phyloP scores from a whole-genome alignment of 2,113 vertebrate genomes.

The Symphodus melops region DNA sequence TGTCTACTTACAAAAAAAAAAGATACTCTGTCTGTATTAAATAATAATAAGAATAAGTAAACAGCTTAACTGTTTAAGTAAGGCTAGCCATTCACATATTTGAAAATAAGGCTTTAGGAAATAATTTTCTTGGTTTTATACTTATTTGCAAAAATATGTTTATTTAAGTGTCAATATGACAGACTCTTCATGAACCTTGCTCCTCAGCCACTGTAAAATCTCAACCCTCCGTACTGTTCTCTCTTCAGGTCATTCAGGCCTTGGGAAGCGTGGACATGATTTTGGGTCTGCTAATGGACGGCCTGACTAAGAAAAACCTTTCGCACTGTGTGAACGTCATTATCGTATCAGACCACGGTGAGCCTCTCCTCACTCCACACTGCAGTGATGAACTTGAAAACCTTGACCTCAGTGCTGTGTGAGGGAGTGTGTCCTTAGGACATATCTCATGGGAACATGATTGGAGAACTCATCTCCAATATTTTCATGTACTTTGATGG shows the following conservation, averaged over 20 bases:
- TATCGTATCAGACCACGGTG: slow-evolving; percentile 95
- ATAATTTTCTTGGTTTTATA: no score
- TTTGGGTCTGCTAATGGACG: slow-evolving; percentile 91
- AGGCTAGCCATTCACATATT: no score
- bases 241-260: slow-evolving; percentile 84
- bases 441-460: no score
- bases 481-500: background rate
- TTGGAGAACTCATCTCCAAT: slow-evolving; percentile 14
- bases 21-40: background rate
- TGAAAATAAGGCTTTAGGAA: no score
- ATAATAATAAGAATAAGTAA: background rate
- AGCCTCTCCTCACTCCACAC: no score
- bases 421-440: no score
- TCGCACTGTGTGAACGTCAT: slow-evolving; percentile 92
- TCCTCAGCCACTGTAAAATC: background rate
- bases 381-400: background rate
- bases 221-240: background rate
- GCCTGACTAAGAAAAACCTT: slow-evolving; percentile 87
- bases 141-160: no score
- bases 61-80: no score
- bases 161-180: no score
- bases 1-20: background rate
- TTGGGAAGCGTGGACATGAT: slow-evolving; percentile 85
- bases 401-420: no score
- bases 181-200: background rate